A percentile compares a stretch with the other conserved stretches of the same genome.
Conservation (phyloP, 2,888 invertebrate species). For the Thumatha senex region DNA sequence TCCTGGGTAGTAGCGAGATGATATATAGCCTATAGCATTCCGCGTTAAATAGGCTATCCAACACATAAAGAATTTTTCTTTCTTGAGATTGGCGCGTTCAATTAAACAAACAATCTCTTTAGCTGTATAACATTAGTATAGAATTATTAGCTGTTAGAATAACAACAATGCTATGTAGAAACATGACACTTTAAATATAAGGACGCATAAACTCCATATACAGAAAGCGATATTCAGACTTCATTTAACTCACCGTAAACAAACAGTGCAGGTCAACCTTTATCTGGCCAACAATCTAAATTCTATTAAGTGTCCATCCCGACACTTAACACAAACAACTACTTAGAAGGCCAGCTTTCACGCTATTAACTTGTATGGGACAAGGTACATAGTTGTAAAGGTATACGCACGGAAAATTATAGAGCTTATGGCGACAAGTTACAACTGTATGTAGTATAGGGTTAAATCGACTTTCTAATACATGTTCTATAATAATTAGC, state of each 20-base stretch:
- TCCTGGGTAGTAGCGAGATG: too few species aligned
- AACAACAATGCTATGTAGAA: background rate
- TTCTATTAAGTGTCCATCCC: slow-evolving; percentile 36
- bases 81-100: too few species aligned
- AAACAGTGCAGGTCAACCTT: slow-evolving; percentile 4
- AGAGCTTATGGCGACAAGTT: slow-evolving; percentile 5
- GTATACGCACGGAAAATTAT: slow-evolving; percentile 8
- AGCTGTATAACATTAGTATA: too few species aligned
- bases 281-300: slow-evolving; percentile 29
- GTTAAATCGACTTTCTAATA: slow-evolving; percentile 6
- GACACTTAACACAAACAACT: slow-evolving; percentile 33
- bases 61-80: too few species aligned
- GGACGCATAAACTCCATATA: slow-evolving; percentile 6
- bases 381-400: slow-evolving; percentile 15
- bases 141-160: too few species aligned
- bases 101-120: too few species aligned
- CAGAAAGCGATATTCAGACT: slow-evolving; percentile 5
- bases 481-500: slow-evolving; percentile 7
- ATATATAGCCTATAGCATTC: too few species aligned
- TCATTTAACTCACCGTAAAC: slow-evolving; percentile 3
- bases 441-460: slow-evolving; percentile 14
- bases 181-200: background rate
- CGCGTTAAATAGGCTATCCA: too few species aligned
- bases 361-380: slow-evolving; percentile 36
- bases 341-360: slow-evolving; percentile 43